Evolutionary conservation across 35 echinoderm and acorn worm species (phyloP).

Genomic region (Lytechinus pictus): DNA sequence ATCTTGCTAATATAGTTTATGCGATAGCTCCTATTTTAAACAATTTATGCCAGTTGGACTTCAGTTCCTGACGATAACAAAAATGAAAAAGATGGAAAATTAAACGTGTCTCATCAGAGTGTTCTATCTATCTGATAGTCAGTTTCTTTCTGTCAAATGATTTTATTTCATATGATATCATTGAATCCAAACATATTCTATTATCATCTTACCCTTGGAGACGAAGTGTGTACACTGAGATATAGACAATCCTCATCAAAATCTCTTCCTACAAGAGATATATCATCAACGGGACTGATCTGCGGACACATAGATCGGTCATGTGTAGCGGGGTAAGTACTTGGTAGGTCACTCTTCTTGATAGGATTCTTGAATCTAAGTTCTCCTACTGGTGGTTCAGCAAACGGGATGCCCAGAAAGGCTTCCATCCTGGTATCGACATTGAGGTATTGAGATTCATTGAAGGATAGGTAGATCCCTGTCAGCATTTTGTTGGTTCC

Average conservation of each 20-base stretch:
- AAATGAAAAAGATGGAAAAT: too few species aligned
- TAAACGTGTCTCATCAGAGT: too few species aligned
- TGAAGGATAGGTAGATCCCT: not conserved
- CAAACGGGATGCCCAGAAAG: constrained; percentile 82
- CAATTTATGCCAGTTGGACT: too few species aligned
- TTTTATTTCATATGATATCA: too few species aligned
- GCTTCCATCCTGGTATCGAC: constrained; percentile 45
- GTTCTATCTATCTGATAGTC: too few species aligned
- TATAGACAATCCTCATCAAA: constrained; percentile 37
- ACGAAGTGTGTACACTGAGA: constrained; percentile 40
- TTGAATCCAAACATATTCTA: too few species aligned
- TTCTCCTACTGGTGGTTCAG: constrained; percentile 69
- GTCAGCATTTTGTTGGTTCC: not conserved
- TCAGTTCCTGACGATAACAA: too few species aligned
- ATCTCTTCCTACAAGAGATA: not conserved
- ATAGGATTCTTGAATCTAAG: constrained; percentile 76
- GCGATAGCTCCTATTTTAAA: too few species aligned
- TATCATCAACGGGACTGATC: constrained; percentile 10
- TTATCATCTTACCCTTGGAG: constrained; percentile 14
- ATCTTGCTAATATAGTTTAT: too few species aligned
- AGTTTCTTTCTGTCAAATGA: too few species aligned
- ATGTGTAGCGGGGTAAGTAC: not conserved
- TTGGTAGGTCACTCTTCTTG: not conserved
- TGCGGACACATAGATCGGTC: constrained; percentile 6
- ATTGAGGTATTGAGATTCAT: constrained; percentile 27